These are phyloP conservation scores for Schizotus pectinicornis DNA, from an alignment of 2,888 invertebrate genomes.

Conservation along the genomic window DNA sequence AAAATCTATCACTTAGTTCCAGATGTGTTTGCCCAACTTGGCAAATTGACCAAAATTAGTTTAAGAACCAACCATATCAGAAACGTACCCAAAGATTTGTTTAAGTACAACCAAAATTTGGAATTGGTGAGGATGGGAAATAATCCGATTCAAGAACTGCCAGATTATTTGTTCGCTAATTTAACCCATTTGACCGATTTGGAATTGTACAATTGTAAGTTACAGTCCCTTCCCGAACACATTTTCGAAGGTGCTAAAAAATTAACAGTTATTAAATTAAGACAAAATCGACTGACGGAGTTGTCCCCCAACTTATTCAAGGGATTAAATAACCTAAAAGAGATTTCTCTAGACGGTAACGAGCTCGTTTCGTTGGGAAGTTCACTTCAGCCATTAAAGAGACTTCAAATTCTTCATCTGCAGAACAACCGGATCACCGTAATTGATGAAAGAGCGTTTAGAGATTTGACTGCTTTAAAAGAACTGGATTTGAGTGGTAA, in stretches of 20 bases:
- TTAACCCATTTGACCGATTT: background rate
- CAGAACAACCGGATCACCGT: background rate
- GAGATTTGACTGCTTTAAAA: background rate
- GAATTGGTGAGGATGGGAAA: background rate
- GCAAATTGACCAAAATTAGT: slow-evolving; percentile 1
- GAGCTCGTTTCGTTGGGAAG: background rate
- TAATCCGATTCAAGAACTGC: background rate
- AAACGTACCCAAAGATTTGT: background rate
- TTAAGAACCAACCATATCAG: background rate
- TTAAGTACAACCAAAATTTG: background rate
- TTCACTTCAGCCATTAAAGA: background rate
- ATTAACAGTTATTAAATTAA: background rate
- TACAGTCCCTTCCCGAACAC: background rate
- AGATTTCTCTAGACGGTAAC: slow-evolving; percentile 1
- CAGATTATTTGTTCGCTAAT: slow-evolving; percentile 6
- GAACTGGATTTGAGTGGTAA: background rate
- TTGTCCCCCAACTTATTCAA: background rate
- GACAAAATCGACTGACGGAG: background rate
- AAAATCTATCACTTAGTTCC: slow-evolving; percentile 58
- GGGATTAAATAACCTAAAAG: slow-evolving; percentile 1
- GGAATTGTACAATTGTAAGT: background rate
- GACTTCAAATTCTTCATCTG: background rate
- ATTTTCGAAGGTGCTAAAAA: background rate
- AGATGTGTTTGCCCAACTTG: background rate
- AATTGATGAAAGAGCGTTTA: background rate